Evolutionary conservation across 2,113 vertebrate genomes (phyloP).

Genomic region (Lophotis ruficrista): DNA sequence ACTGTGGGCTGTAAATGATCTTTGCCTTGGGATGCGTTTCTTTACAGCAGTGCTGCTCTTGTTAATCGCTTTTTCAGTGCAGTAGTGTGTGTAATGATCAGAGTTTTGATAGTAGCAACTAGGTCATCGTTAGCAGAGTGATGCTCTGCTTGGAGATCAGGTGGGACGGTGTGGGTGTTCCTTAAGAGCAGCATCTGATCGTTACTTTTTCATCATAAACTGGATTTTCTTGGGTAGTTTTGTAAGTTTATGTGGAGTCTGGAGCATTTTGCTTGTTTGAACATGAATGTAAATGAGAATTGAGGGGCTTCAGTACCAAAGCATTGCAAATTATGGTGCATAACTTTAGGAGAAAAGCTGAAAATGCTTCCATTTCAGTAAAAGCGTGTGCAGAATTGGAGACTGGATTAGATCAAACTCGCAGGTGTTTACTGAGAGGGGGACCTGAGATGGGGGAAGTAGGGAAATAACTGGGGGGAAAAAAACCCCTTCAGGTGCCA

Average conservation of each 20-base stretch:
- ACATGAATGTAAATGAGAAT: fast-evolving
- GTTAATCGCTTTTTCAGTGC: neutral
- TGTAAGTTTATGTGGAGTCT: neutral
- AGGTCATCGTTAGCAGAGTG: neutral
- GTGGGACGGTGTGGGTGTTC: fast-evolving
- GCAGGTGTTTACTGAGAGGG: slow-evolving; percentile 8
- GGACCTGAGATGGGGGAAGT: neutral
- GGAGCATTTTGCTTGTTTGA: neutral
- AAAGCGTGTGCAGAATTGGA: neutral
- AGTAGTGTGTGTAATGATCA: neutral
- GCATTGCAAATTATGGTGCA: fast-evolving
- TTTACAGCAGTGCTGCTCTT: neutral
- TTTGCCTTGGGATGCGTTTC: neutral
- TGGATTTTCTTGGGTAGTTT: neutral
- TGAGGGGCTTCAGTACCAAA: neutral
- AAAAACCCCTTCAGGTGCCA: neutral
- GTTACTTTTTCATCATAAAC: neutral
- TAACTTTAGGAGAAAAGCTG: neutral
- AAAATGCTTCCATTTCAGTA: neutral
- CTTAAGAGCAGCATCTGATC: neutral
- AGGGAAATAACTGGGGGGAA: no score
- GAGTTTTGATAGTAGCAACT: neutral
- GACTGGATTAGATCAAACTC: neutral
- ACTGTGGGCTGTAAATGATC: neutral
- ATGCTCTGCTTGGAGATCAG: neutral